Base-by-base conservation (phyloP, 1,140 invertebrate species). In the Euwallacea fornicatus region DNA sequence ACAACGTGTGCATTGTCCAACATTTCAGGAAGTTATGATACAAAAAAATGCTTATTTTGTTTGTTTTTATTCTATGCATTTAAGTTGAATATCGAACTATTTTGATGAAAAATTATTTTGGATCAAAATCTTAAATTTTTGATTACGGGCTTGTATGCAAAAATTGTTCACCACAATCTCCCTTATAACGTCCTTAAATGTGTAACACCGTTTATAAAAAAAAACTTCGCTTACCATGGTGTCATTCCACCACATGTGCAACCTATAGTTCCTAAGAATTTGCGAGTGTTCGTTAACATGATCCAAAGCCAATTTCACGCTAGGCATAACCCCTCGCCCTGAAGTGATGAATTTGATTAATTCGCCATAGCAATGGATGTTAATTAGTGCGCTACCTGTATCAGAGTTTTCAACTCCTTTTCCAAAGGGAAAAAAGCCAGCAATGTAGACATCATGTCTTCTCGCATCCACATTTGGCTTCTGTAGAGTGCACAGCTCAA, bases 181-280 rank as follows among this genome's bases (percentile, higher is more conserved):
- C 21, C 21, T 33, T 33, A 33, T 4, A 33, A 33, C 21, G 1
- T 33, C 1, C 4, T 33, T 33, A 53, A 53, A 6, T 53, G 1
- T 33, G 11, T 6, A 53, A 53, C 9, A 53, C 11, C 3, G 15
- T 53, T 6, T 15, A 53, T n/a, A 11, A 8, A 60, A 1, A 33
- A 33, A 33, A 33, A 33, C n/a, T 33, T 33, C 21, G 21, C 76
- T 85, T 81, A 97, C 95, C 91, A 95, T 89, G 3, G 95, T 97
- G 77, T 97, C 93, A 80, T 97, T 97, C 92, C 93, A 96, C 88
- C 92, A 93, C 88, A 97, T 95, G 79, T 95, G 93, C 55, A 97
- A 87, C 43, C 92, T 86, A 82, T 96, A 95, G 82, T 95, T 94
- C 61, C 89, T 85, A 9, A 97, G 84, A 54, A 97, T 89, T 41